Evolutionary conservation across 2,797 vertebrate genomes (phyloP).

Genomic region (Carapus acus): DNA sequence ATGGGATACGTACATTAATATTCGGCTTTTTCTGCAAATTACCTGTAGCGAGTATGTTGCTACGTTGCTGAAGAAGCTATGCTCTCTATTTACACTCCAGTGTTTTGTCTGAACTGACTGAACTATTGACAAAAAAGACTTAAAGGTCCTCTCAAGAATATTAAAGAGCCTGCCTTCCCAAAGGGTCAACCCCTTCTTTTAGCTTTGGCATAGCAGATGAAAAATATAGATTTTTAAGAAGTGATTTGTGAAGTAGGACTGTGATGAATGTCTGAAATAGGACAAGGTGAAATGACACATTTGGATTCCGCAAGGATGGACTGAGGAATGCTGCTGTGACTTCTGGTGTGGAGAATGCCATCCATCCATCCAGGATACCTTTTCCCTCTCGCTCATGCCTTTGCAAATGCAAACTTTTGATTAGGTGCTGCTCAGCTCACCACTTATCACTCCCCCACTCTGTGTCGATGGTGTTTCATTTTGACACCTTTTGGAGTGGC

Average conservation of each 20-base stretch:
- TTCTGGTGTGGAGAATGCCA: no score
- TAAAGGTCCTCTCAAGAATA: slow-evolving; percentile 14
- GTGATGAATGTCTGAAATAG: slow-evolving; percentile 12
- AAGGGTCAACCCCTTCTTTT: neutral
- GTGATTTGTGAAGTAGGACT: slow-evolving; percentile 1
- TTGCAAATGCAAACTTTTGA: slow-evolving; percentile 11
- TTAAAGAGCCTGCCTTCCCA: neutral
- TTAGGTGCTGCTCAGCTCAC: slow-evolving; percentile 10
- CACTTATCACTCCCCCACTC: slow-evolving; percentile 9
- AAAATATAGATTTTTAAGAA: slow-evolving; percentile 17
- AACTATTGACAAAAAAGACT: neutral
- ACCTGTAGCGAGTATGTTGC: no score
- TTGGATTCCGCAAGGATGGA: neutral
- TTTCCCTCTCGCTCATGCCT: neutral
- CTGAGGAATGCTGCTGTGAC: neutral
- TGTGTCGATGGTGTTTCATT: neutral
- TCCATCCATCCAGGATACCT: no score
- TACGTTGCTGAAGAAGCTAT: no score
- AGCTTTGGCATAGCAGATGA: neutral
- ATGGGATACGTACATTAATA: no score
- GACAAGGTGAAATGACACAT: slow-evolving; percentile 2
- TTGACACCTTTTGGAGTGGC: slow-evolving; percentile 1
- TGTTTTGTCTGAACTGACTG: slow-evolving; percentile 10
- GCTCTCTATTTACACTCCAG: neutral
- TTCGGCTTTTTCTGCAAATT: no score